Base-by-base conservation (phyloP, 53 echinoderm and acorn worm species). In the Astropecten irregularis region DNA sequence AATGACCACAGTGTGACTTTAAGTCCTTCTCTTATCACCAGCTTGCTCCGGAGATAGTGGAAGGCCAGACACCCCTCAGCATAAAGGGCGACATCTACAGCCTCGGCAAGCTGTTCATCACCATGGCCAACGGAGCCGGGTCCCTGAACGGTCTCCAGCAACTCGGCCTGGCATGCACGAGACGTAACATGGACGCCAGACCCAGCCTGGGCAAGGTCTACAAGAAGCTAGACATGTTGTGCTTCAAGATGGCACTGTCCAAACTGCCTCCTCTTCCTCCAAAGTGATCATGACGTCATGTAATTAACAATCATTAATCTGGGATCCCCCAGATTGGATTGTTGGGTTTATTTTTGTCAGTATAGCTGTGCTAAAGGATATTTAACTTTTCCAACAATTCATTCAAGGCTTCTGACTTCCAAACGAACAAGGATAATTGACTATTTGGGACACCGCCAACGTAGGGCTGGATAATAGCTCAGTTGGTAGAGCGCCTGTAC, bases 31-130 rank as follows among this genome's bases (percentile, higher is more conserved):
- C n/a, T n/a, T n/a, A n/a, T n/a, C n/a, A n/a, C n/a, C n/a, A 74
- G 74, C 40, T 74, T 56, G 74, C 74, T 9, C 74, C 57, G 7
- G 74, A 74, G 74, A 34, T 74, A 13, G 40, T 74, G 21, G 74
- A 74, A 40, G 74, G 74, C 56, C 23, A 36, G 15, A 13, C 74
- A 18, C 39, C 36, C 22, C 39, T 57, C 74, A 38, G 25, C 57
- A 16, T 57, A 13, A 0, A 57, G 38, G 35, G 56, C 2, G 73
- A 73, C 9, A 37, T 37, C 11, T 74, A 56, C 58, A 55, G 74
- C 42, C 74, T 74, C 6, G 74, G 74, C 26, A 35, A 16, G 40
- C 39, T 74, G 38, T 74, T 74, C 28, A 23, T 16, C 18, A 16
- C 14, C 42, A 27, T 58, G 28, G 27, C 40, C 1, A 16, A 3